Conservation (phyloP, 1,140 invertebrate species). For the Nomia melanderi region DNA sequence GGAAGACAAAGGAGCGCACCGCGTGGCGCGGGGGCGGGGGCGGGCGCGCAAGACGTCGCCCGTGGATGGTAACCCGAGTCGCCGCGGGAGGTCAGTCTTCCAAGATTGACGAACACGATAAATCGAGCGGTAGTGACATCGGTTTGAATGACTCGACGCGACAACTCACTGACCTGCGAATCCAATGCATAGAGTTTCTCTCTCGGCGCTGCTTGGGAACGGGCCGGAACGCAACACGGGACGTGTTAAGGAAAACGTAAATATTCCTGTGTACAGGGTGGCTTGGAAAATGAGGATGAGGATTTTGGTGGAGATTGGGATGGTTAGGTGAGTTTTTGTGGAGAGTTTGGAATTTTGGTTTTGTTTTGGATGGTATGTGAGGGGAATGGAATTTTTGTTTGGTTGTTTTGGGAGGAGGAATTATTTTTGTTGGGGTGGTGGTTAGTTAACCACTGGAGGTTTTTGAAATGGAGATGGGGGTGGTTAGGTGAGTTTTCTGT, state of each 20-base stretch:
- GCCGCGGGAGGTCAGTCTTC: slow-evolving; percentile 75
- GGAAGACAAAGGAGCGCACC: slow-evolving; percentile 63
- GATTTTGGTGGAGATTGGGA: no score
- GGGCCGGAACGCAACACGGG: slow-evolving; percentile 1
- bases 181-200: slow-evolving; percentile 79
- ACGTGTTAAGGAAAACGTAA: slow-evolving; percentile 13
- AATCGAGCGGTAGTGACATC: slow-evolving; percentile 70
- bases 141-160: slow-evolving; percentile 72
- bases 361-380: no score
- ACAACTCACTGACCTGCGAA: slow-evolving; percentile 80
- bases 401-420: no score
- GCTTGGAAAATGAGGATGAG: no score
- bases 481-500: no score
- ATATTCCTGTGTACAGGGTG: neutral
- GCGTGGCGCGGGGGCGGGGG: slow-evolving; percentile 48
- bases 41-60: slow-evolving; percentile 34
- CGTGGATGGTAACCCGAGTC: slow-evolving; percentile 76
- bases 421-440: no score
- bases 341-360: no score
- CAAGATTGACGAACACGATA: slow-evolving; percentile 80
- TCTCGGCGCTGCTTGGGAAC: slow-evolving; percentile 21
- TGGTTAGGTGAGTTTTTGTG: no score
- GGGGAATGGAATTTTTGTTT: no score
- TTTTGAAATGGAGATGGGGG: no score
- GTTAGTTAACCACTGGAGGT: no score